Conservation (phyloP, 2,888 invertebrate species). For the Agonopterix subpropinquella region DNA sequence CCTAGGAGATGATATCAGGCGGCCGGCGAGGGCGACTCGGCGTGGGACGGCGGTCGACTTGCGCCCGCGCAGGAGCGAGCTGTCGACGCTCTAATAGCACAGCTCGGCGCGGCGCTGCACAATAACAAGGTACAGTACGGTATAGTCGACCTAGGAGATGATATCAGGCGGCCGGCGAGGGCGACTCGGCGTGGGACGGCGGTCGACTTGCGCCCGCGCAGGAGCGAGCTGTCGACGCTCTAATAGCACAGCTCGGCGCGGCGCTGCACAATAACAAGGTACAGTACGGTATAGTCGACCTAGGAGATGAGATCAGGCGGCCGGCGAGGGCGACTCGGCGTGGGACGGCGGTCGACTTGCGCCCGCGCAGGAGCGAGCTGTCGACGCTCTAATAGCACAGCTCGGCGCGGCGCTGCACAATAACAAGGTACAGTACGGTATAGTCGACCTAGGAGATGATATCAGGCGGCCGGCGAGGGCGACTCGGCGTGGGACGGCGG, state of each 20-base stretch:
- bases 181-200: conserved; percentile 22
- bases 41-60: conserved; percentile 19
- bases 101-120: conserved; percentile 55
- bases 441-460: neutral
- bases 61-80: conserved; percentile 11
- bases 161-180: conserved; percentile 13
- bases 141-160: neutral
- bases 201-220: conserved; percentile 12
- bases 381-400: conserved; percentile 63
- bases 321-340: conserved; percentile 15
- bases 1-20: conserved; percentile 4
- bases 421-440: conserved; percentile 46
- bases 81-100: conserved; percentile 63
- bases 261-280: conserved; percentile 67
- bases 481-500: conserved; percentile 22
- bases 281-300: neutral
- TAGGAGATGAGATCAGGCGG: conserved; percentile 7
- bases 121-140: conserved; percentile 52
- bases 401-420: conserved; percentile 58
- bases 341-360: conserved; percentile 18
- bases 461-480: conserved; percentile 13
- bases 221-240: conserved; percentile 44
- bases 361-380: conserved; percentile 15
- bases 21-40: conserved; percentile 15
- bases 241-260: conserved; percentile 57